A percentile compares a stretch with the other conserved stretches of the same genome.
Conservation (phyloP, 2,888 invertebrate genomes). For the Campoplex capitator region DNA sequence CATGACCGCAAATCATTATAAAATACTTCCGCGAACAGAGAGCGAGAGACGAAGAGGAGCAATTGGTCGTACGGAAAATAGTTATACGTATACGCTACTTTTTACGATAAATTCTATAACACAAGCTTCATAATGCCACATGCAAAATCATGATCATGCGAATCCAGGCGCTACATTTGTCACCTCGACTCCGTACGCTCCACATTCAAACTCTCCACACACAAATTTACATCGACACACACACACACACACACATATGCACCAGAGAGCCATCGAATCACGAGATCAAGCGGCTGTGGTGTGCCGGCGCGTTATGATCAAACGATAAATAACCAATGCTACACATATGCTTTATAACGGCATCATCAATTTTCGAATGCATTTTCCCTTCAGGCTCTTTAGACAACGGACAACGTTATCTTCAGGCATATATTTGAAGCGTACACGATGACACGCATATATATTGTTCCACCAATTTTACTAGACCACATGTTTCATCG, state of each 20-base stretch:
- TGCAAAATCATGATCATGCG: conserved; percentile 44
- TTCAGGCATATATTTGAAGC: conserved; percentile 7
- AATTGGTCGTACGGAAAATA: neutral
- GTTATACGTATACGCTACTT: neutral
- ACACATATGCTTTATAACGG: conserved; percentile 62
- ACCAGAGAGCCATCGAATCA: conserved; percentile 25
- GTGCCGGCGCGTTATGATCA: conserved; percentile 50
- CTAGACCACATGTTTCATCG: neutral
- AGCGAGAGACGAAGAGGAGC: neutral
- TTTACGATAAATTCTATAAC: neutral
- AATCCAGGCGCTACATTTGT: conserved; percentile 65
- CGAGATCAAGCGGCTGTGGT: conserved; percentile 23
- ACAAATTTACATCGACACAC: neutral
- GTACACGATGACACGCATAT: conserved; percentile 18
- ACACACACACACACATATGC: neutral
- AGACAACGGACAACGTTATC: conserved; percentile 51
- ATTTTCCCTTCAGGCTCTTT: conserved; percentile 40
- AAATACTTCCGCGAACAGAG: conserved; percentile 63
- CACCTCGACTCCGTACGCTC: conserved; percentile 53
- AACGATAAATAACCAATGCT: conserved; percentile 64
- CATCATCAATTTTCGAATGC: conserved; percentile 62
- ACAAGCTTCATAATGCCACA: neutral
- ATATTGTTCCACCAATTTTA: neutral
- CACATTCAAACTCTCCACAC: conserved; percentile 23
- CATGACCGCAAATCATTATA: conserved; percentile 69